A percentile compares a stretch with the other conserved stretches of the same genome.
phyloP scores from a whole-genome alignment of 2,888 invertebrate genomes.

The Trypoxylon attenuatum region DNA sequence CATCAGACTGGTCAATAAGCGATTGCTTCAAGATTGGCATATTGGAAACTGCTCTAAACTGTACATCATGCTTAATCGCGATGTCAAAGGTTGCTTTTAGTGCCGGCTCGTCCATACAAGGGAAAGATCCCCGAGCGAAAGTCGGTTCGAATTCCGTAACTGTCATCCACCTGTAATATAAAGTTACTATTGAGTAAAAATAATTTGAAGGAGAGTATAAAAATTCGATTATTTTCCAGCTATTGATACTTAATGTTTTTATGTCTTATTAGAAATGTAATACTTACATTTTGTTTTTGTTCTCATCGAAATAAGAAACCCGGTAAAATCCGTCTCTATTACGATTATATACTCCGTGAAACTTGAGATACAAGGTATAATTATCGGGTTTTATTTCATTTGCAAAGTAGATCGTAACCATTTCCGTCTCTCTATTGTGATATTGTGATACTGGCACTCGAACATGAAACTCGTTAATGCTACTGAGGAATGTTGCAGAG shows the following conservation, averaged over 20 bases:
- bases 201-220: neutral
- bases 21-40: slow-evolving; percentile 39
- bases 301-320: slow-evolving; percentile 77
- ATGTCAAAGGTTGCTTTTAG: slow-evolving; percentile 82
- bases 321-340: slow-evolving; percentile 82
- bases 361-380: slow-evolving; percentile 77
- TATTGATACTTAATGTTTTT: too few relatives aligned
- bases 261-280: too few relatives aligned
- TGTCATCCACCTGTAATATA: slow-evolving; percentile 79
- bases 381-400: slow-evolving; percentile 62
- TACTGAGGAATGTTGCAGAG: slow-evolving; percentile 1
- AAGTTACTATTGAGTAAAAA: neutral
- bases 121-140: slow-evolving; percentile 82
- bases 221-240: neutral
- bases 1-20: neutral
- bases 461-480: neutral
- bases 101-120: slow-evolving; percentile 85
- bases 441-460: slow-evolving; percentile 8
- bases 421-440: slow-evolving; percentile 20
- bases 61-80: slow-evolving; percentile 78
- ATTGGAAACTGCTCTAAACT: slow-evolving; percentile 73
- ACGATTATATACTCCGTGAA: slow-evolving; percentile 77
- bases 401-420: slow-evolving; percentile 9
- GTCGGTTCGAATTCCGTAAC: slow-evolving; percentile 83
- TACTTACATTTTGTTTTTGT: slow-evolving; percentile 70